Conservation (phyloP, 2,888 invertebrate species). For the Cephalotes varians region DNA sequence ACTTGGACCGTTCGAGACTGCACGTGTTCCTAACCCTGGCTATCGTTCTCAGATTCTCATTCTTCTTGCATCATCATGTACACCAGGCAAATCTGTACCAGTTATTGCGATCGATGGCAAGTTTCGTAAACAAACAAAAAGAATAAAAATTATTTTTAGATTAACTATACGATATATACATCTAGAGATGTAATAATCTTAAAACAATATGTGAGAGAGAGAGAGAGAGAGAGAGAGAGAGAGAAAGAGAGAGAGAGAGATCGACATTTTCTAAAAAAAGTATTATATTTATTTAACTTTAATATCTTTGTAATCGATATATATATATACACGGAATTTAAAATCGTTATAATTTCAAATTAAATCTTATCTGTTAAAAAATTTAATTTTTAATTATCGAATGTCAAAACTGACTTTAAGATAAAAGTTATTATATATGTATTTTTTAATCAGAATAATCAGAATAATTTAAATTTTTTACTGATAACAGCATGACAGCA, state of each 20-base stretch:
- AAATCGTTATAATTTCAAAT: background rate
- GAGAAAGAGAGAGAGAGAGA: too few species aligned
- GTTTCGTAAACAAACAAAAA: background rate
- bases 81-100: background rate
- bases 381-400: background rate
- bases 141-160: background rate
- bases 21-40: constrained; percentile 85
- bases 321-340: background rate
- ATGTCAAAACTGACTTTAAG: background rate
- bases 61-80: background rate
- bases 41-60: constrained; percentile 81
- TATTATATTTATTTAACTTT: background rate
- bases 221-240: too few species aligned
- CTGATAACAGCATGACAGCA: background rate
- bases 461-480: background rate
- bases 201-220: background rate
- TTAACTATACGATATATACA: background rate
- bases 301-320: background rate
- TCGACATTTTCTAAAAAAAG: background rate
- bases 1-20: constrained; percentile 84
- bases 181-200: background rate
- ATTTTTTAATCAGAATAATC: background rate
- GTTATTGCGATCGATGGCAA: background rate
- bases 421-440: background rate
- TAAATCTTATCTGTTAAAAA: background rate